A percentile compares a stretch with the other conserved stretches of the same genome.
phyloP scores from a whole-genome alignment of 2,888 invertebrate species.

The Ferrisia virgata region DNA sequence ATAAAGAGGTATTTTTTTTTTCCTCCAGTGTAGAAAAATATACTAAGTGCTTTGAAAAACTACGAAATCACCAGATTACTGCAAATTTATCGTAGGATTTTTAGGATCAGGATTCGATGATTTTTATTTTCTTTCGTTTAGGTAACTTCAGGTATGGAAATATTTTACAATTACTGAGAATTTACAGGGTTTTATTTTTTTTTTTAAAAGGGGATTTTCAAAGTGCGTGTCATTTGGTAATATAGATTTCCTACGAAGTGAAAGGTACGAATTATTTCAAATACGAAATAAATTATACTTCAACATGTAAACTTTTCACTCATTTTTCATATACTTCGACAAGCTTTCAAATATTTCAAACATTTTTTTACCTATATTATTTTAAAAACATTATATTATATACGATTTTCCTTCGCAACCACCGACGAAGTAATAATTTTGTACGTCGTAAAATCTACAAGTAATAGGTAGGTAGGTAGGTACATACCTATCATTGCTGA shows the following conservation, averaged over 20 bases:
- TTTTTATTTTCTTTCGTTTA: background rate
- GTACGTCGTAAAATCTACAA: background rate
- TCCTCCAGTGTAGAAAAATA: background rate
- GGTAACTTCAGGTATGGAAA: background rate
- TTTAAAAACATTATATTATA: background rate
- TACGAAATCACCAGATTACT: background rate
- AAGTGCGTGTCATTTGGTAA: background rate
- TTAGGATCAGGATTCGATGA: background rate
- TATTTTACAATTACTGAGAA: background rate
- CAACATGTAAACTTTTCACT: background rate
- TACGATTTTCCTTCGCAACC: background rate
- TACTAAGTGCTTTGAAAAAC: slow-evolving; percentile 2
- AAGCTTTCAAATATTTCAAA: background rate
- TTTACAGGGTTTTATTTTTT: background rate
- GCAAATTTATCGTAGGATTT: background rate
- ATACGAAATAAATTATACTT: background rate
- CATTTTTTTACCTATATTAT: background rate
- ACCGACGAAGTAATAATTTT: background rate
- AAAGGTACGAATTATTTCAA: background rate
- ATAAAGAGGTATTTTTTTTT: background rate
- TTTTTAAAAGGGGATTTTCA: background rate
- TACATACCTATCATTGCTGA: too few species aligned
- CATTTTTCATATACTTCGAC: background rate
- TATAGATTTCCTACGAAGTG: background rate
- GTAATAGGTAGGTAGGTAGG: too few species aligned